These are phyloP conservation scores for Brachylomia viminalis DNA, from an alignment of 2,888 invertebrate genomes.

Conservation along the genomic window DNA sequence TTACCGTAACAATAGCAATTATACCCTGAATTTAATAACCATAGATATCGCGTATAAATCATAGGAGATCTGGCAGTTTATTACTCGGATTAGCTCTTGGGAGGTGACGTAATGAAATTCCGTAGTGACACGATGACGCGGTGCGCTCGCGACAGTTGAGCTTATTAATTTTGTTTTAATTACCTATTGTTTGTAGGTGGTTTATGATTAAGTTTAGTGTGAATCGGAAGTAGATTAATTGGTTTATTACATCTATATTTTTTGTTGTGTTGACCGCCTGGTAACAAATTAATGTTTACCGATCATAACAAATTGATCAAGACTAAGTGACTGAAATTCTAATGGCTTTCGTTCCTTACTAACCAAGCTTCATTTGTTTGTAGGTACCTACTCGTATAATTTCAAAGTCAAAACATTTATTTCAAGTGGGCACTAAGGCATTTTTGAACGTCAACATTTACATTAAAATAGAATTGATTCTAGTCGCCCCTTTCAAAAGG, in stretches of 20 bases:
- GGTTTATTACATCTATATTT: background rate
- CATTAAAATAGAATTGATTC: no score
- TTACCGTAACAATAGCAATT: slow-evolving; percentile 36
- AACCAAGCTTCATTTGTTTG: background rate
- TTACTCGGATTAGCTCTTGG: slow-evolving; percentile 62
- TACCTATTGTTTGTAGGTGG: slow-evolving; percentile 51
- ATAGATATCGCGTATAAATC: slow-evolving; percentile 58
- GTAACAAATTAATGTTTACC: background rate
- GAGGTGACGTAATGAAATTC: slow-evolving; percentile 66
- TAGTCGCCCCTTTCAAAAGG: no score
- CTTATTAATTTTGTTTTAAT: slow-evolving; percentile 68
- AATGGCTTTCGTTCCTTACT: background rate
- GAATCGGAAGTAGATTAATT: background rate
- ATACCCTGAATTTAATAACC: slow-evolving; percentile 51
- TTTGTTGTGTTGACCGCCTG: background rate
- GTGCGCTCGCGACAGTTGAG: slow-evolving; percentile 54
- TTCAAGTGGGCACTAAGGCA: no score
- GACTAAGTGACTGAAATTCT: background rate
- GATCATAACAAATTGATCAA: background rate
- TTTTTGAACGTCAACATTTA: no score
- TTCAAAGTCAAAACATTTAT: no score
- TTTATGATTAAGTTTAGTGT: slow-evolving; percentile 38
- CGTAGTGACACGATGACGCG: slow-evolving; percentile 52
- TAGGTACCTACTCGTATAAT: background rate
- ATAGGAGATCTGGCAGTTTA: slow-evolving; percentile 57